A percentile compares a stretch with the other conserved stretches of the same genome.
phyloP scores from a whole-genome alignment of 53 echinoderm and acorn worm genomes.

The Patiria pectinifera region DNA sequence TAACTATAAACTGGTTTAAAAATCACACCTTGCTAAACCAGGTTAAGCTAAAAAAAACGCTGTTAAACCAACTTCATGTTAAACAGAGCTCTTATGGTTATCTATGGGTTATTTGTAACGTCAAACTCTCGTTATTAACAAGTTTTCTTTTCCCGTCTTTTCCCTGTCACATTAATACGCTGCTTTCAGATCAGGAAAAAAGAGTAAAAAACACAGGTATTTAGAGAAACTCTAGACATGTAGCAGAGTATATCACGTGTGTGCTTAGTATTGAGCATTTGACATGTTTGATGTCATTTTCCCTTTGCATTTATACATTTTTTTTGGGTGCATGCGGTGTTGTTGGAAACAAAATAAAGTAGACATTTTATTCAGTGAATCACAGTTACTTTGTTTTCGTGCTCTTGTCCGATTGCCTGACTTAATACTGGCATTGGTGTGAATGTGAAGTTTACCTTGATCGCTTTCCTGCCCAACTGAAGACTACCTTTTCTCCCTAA shows the following conservation, averaged over 20 bases:
- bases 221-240: neutral
- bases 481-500: too few species aligned
- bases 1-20: too few species aligned
- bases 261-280: neutral
- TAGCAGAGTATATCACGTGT: neutral
- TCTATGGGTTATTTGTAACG: neutral
- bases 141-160: conserved; percentile 28
- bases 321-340: neutral
- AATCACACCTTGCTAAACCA: neutral
- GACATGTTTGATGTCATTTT: neutral
- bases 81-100: neutral
- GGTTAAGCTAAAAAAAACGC: neutral
- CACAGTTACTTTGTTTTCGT: too few species aligned
- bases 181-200: conserved; percentile 65
- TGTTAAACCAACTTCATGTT: conserved; percentile 26
- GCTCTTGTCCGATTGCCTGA: too few species aligned
- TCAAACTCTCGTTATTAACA: conserved; percentile 22
- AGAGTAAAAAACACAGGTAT: conserved; percentile 71
- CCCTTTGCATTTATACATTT: neutral
- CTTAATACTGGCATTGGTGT: too few species aligned
- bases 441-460: too few species aligned
- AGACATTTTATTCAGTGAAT: too few species aligned
- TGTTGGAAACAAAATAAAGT: neutral
- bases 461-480: too few species aligned
- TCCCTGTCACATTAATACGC: conserved; percentile 47